These are phyloP conservation scores for Sarcophaga subvicina DNA, from an alignment of 2,888 invertebrate genomes.

Conservation along the genomic window DNA sequence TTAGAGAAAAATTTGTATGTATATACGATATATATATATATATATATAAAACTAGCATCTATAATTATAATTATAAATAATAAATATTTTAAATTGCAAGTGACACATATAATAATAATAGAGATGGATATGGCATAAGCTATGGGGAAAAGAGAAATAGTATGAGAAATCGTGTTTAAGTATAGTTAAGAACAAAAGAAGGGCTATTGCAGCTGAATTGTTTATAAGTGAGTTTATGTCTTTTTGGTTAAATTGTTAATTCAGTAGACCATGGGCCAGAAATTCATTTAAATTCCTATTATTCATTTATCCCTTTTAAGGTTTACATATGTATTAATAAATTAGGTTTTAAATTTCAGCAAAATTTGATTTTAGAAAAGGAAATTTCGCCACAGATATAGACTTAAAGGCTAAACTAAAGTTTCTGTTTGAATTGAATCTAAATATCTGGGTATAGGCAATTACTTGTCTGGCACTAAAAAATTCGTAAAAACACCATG, in stretches of 20 bases:
- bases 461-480: neutral
- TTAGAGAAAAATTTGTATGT: conserved; percentile 9
- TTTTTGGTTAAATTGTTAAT: conserved; percentile 36
- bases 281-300: neutral
- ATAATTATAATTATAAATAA: conserved; percentile 25
- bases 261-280: conserved; percentile 17
- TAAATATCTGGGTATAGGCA: neutral
- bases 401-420: neutral
- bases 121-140: neutral
- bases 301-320: neutral
- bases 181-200: neutral
- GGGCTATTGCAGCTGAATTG: conserved; percentile 60
- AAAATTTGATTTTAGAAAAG: too few relatives aligned
- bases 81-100: conserved; percentile 49
- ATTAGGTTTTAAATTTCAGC: too few relatives aligned
- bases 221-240: neutral
- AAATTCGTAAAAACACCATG: neutral
- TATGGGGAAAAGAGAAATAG: neutral
- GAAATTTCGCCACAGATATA: too few relatives aligned
- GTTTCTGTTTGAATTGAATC: neutral
- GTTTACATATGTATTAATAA: too few relatives aligned
- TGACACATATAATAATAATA: conserved; percentile 56
- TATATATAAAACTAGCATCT: conserved; percentile 34
- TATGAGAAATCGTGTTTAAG: neutral
- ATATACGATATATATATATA: conserved; percentile 24